These are phyloP conservation scores for Drosophila testacea DNA, from an alignment of 2,888 invertebrate species.

Conservation along the genomic window DNA sequence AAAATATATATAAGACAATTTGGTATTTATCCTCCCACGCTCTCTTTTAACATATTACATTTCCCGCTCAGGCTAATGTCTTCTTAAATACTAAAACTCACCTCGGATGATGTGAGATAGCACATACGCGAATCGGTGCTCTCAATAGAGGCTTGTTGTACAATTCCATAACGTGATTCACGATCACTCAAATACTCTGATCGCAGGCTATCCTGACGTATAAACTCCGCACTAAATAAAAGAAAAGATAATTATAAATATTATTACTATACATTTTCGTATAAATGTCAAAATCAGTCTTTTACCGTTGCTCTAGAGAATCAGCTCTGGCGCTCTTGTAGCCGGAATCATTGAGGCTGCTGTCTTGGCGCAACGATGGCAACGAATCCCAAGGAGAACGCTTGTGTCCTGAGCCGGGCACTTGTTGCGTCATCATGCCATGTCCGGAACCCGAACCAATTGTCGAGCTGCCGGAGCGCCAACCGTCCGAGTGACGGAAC, in stretches of 20 bases:
- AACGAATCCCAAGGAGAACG: constrained; percentile 95
- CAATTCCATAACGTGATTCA: constrained; percentile 94
- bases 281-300: constrained; percentile 38
- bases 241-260: constrained; percentile 39
- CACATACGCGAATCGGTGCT: constrained; percentile 97
- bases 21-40: too few relatives aligned
- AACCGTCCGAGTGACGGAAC: constrained; percentile 96
- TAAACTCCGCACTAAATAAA: constrained; percentile 90
- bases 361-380: constrained; percentile 93
- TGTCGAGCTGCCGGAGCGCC: constrained; percentile 91
- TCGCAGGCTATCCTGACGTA: constrained; percentile 94
- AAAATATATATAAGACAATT: too few relatives aligned
- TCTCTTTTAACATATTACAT: too few relatives aligned
- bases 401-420: constrained; percentile 86
- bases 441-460: constrained; percentile 88
- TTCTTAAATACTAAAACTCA: constrained; percentile 86
- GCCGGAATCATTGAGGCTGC: constrained; percentile 94
- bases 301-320: constrained; percentile 93
- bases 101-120: constrained; percentile 98
- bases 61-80: too few relatives aligned
- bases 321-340: constrained; percentile 94
- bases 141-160: constrained; percentile 96
- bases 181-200: constrained; percentile 96
- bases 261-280: too few relatives aligned
- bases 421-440: constrained; percentile 86